Base-by-base conservation (phyloP, 1,140 invertebrate species). In the Trichonephila inaurata region DNA sequence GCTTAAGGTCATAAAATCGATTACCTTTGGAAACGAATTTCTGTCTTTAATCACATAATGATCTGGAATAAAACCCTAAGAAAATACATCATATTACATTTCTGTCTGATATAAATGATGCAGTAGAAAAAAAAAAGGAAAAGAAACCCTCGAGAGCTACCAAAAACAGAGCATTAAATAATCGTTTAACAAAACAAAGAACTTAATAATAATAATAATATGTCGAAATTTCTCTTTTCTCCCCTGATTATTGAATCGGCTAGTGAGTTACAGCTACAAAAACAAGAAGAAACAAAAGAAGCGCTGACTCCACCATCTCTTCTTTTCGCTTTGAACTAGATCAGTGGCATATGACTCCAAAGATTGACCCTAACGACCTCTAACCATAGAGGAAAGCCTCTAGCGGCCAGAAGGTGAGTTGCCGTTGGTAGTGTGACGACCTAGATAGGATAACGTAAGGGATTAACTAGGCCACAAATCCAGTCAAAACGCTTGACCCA, bases 401-500 rank as follows among this genome's bases (percentile, higher is more conserved):
- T 62, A 28, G 90, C 51, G 64, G 66, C 61, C n/a, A 58, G 88
- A 40, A 92, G 90, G 82, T 92, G 81, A 92, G 61, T 92, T 85
- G 62, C 90, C 33, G 28, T 81, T 58, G 51, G 69, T 85, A 85
- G 62, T 92, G 90, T 58, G 90, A 85, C 81, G 77, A 85, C 81
- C 81, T 81, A 83, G 28, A 92, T 92, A 60, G 90, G 69, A 77
- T 51, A 82, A 58, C 89, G 14, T 44, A 91, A 44, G 40, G 51
- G 60, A 92, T 85, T 85, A 92, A 85, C 82, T 92, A 92, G 90
- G 90, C 81, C 90, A 85, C 72, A 91, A 91, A 81, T 82, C 77
- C 69, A 91, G 89, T 81, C 77, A 91, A 91, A 91, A 82, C 77
- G 77, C 89, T 91, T 91, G 69, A 91, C 89, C 89, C 89, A 91